phyloP scores from a whole-genome alignment of 2,113 vertebrate species.

The Equus przewalskii region DNA sequence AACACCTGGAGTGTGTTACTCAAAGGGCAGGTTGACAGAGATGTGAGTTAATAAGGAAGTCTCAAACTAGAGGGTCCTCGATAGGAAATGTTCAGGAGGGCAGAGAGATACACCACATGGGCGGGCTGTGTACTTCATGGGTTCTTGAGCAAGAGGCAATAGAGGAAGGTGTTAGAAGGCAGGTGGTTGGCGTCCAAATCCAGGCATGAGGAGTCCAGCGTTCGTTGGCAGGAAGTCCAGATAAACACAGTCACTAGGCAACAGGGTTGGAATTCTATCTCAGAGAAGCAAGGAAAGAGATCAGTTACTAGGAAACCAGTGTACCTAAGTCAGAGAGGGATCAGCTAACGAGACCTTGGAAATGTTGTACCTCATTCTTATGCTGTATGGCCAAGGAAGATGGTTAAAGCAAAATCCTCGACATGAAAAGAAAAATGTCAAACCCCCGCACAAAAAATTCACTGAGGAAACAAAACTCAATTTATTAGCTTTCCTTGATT shows the following conservation, averaged over 20 bases:
- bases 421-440: background rate
- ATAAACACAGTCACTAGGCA: slow-evolving; percentile 61
- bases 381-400: background rate
- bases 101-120: background rate
- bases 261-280: slow-evolving; percentile 54
- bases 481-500: slow-evolving; percentile 13
- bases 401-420: background rate
- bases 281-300: slow-evolving; percentile 15
- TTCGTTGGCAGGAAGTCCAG: slow-evolving; percentile 36
- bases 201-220: background rate
- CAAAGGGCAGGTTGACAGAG: background rate
- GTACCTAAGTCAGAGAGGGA: background rate
- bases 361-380: background rate
- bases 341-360: slow-evolving; percentile 4
- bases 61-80: background rate
- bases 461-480: slow-evolving; percentile 22
- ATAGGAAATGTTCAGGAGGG: background rate
- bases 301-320: slow-evolving; percentile 59
- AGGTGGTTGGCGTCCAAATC: background rate
- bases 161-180: background rate
- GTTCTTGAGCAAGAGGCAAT: slow-evolving; percentile 15
- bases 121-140: background rate
- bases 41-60: background rate
- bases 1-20: background rate
- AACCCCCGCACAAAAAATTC: background rate